Percentiles rank a stretch among this genome's conserved stretches.
phyloP scores from a whole-genome alignment of 2,888 invertebrate species.

The Melanargia galathea region DNA sequence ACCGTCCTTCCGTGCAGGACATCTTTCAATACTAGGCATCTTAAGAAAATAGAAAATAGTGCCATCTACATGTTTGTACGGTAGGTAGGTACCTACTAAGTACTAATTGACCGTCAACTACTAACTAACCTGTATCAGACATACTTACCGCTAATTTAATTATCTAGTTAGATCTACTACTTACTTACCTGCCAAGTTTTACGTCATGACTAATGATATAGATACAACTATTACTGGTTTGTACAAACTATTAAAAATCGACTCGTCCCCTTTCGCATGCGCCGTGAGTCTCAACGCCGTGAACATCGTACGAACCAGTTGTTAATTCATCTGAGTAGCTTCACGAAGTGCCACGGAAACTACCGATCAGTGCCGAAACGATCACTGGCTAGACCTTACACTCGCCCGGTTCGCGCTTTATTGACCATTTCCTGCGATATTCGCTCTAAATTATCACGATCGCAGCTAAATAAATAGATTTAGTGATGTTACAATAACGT shows the following conservation, averaged over 20 bases:
- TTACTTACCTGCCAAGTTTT: conserved; percentile 16
- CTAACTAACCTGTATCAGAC: conserved; percentile 10
- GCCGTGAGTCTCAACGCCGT: conserved; percentile 46
- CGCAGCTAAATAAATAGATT: conserved; percentile 49
- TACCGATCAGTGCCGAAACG: conserved; percentile 73
- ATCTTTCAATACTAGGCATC: not conserved
- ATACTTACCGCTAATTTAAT: conserved; percentile 32
- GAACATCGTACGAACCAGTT: conserved; percentile 53
- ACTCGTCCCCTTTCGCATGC: conserved; percentile 54
- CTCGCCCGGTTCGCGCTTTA: conserved; percentile 63
- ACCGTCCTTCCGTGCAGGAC: not conserved
- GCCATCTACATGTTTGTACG: too few species aligned
- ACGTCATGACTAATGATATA: conserved; percentile 32
- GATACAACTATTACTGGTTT: not conserved
- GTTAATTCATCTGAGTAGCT: conserved; percentile 35
- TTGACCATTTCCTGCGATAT: conserved; percentile 73
- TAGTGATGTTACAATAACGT: conserved; percentile 49
- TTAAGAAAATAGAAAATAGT: too few species aligned
- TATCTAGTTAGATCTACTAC: conserved; percentile 34
- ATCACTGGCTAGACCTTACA: conserved; percentile 62
- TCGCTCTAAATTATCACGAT: conserved; percentile 55
- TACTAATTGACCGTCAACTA: too few species aligned
- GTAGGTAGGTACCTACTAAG: too few species aligned
- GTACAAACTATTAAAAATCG: conserved; percentile 32
- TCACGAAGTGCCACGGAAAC: conserved; percentile 58